phyloP scores from a whole-genome alignment of 2,113 vertebrate species.

The Calidris pugnax region DNA sequence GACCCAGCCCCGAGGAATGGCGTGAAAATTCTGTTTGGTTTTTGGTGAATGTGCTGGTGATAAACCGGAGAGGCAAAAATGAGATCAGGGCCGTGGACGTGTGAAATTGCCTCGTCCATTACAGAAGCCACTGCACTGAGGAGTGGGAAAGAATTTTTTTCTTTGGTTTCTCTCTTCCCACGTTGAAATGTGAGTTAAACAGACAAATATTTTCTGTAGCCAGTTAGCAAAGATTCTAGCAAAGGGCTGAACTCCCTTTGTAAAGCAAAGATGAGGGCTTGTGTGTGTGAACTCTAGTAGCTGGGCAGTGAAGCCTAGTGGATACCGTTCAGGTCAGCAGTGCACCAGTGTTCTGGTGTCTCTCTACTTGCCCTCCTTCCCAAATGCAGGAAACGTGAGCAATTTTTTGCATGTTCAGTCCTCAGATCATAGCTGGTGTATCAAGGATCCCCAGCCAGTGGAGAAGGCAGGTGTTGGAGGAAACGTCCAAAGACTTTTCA shows the following conservation, averaged over 20 bases:
- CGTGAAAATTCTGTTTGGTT: rapidly evolving
- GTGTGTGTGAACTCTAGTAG: rapidly evolving
- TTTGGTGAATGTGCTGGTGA: not conserved
- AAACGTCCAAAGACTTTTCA: not conserved
- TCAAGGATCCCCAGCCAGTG: not conserved
- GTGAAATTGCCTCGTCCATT: not conserved
- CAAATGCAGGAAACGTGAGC: not conserved
- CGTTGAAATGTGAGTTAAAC: not conserved
- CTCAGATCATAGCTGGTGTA: not conserved
- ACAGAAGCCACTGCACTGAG: not conserved
- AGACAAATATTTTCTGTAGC: rapidly evolving
- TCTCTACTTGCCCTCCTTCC: not conserved
- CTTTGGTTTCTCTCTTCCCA: not conserved
- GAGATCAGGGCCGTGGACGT: too few relatives aligned
- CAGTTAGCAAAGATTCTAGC: not conserved
- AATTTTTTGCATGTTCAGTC: not conserved
- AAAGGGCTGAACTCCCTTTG: not conserved
- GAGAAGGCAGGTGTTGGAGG: not conserved
- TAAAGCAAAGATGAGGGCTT: not conserved
- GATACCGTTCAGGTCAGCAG: not conserved
- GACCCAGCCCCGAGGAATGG: not conserved
- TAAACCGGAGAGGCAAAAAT: not conserved
- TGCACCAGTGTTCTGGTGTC: not conserved
- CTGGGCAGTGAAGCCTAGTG: not conserved
- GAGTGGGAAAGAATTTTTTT: not conserved